Base-by-base conservation (phyloP, 2,113 vertebrate genomes). In the Eurystomus gularis region DNA sequence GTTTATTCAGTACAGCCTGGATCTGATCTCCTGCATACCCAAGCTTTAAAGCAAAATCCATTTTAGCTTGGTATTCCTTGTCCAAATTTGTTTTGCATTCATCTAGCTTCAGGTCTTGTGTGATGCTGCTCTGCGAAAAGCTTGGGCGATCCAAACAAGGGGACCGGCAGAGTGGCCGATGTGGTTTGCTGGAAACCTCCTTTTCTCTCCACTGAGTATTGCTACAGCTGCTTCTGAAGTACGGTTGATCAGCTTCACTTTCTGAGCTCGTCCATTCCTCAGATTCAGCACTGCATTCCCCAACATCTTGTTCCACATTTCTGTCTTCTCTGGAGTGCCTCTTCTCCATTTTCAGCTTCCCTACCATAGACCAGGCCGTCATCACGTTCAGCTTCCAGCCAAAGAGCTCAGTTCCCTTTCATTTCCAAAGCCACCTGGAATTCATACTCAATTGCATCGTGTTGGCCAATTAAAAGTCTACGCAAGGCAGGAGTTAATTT, bases 11-110 rank as follows among this genome's bases (percentile, higher is more conserved):
- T 87, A 99, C 99, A 23, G 98, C 97, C 97, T 99, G 98, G 95
- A 99, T 99, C 97, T 99, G 99, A 92, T 99, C 99, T 72, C 99
- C 98, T 2, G 98, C 98, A 86, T 99, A 99, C 18, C 99, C 99
- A 95, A 99, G 97, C 97, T 99, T 99, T 97, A 99, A 97, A 79
- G 99, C 99, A 97, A 99, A 99, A 75, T 99, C 99, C 98, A 99
- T 99, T 97, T 99, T 99, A 51, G 98, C 98, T 97, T 99, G 99
- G 93, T 99, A 99, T 89, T 99, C 99, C 86, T 98, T 98, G 88
- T 98, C 98, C 57, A 98, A 90, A 88, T 97, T 96, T 25, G 96
- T 84, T 93, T 97, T 96, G 35, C 92, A 73, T 58, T 97, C 96
- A 17, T 97, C 97, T 39, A 98, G 95, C 87, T 99, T 99, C 51